Evolutionary conservation across 1,140 invertebrate genomes (phyloP).

Genomic region (Physella acuta): DNA sequence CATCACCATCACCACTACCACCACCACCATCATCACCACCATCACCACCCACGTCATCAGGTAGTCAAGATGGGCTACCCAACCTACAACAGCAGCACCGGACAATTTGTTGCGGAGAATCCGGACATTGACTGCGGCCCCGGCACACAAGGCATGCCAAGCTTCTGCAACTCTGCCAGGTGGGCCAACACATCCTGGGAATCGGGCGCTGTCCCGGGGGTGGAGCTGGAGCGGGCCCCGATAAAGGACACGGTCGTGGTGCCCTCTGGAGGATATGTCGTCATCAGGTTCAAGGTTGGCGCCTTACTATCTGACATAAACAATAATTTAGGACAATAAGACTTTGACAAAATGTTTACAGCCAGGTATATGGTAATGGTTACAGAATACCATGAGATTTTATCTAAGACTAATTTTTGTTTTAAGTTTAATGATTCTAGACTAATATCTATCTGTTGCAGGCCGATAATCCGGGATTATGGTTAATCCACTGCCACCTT

Average conservation of each 20-base stretch:
- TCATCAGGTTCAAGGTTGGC: slow-evolving; percentile 71
- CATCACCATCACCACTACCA: too few relatives aligned
- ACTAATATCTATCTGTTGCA: too few relatives aligned
- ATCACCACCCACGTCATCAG: too few relatives aligned
- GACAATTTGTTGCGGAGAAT: not conserved
- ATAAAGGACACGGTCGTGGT: slow-evolving; percentile 74
- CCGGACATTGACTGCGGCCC: not conserved
- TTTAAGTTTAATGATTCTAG: too few relatives aligned
- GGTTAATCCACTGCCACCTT: slow-evolving; percentile 55
- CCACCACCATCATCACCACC: too few relatives aligned
- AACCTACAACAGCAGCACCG: not conserved
- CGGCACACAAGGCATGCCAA: slow-evolving; percentile 2
- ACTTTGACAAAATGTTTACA: too few relatives aligned
- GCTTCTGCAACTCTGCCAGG: slow-evolving; percentile 42
- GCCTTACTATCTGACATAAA: too few relatives aligned
- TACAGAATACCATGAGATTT: too few relatives aligned
- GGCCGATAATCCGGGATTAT: slow-evolving; percentile 70
- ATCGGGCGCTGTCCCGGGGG: slow-evolving; percentile 33
- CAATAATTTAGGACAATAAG: too few relatives aligned
- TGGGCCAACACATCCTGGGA: slow-evolving; percentile 44
- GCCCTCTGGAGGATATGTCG: slow-evolving; percentile 70
- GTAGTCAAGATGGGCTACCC: not conserved
- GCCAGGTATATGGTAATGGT: too few relatives aligned
- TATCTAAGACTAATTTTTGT: too few relatives aligned
- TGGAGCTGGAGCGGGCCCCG: slow-evolving; percentile 64